Conservation (phyloP, 2,888 invertebrate species). For the Glaucopsyche alexis region DNA sequence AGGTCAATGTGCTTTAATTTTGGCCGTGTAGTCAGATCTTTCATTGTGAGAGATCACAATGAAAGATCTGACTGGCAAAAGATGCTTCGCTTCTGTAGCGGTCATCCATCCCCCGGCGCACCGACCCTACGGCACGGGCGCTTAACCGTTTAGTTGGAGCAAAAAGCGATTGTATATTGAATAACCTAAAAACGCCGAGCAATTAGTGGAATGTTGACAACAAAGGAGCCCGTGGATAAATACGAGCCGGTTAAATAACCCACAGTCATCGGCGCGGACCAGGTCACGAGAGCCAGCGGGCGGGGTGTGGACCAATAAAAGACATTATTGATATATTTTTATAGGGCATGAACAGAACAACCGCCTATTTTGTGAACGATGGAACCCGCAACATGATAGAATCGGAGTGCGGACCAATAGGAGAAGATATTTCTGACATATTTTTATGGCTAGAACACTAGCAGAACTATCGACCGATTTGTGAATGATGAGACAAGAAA, state of each 20-base stretch:
- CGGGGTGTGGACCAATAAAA: background rate
- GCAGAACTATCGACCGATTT: no score
- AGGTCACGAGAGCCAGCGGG: conserved; percentile 5
- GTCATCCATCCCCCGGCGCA: background rate
- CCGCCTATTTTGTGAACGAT: no score
- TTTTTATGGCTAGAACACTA: no score
- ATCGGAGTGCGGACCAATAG: background rate
- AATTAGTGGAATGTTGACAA: conserved; percentile 40
- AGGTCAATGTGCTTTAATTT: no score
- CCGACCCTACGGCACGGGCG: background rate
- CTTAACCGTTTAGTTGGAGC: conserved; percentile 18
- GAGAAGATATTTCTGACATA: no score
- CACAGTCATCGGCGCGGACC: conserved; percentile 28
- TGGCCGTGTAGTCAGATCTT: no score
- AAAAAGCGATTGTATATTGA: conserved; percentile 34
- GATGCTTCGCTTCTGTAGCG: background rate
- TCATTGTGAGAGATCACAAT: no score
- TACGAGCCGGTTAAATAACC: conserved; percentile 30
- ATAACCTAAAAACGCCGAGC: conserved; percentile 38
- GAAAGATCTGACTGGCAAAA: no score
- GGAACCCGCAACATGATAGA: no score
- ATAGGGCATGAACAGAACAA: no score
- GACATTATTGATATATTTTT: no score
- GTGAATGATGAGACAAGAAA: no score
- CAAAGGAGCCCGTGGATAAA: conserved; percentile 37